Conservation (phyloP, 2,888 invertebrate species). For the Belgica antarctica region DNA sequence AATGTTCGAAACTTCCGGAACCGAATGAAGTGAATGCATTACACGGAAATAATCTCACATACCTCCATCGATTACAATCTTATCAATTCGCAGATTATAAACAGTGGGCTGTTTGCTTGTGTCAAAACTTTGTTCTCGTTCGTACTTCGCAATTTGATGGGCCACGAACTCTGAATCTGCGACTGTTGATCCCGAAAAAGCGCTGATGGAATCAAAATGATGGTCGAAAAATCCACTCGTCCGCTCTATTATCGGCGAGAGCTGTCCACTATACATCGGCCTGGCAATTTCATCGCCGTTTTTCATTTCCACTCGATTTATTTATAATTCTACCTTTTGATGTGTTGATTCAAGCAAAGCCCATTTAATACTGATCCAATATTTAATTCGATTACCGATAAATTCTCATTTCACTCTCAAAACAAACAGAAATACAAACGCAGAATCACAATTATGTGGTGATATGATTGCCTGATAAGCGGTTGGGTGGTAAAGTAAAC, state of each 20-base stretch:
- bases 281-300: not conserved
- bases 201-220: not conserved
- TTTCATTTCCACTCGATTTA: not conserved
- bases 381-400: not conserved
- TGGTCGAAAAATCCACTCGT: not conserved
- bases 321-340: too few species aligned
- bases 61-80: slow-evolving; percentile 18
- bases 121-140: not conserved
- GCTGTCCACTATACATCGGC: too few species aligned
- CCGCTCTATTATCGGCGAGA: not conserved
- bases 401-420: too few species aligned
- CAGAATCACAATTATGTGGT: too few species aligned
- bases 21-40: not conserved
- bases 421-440: too few species aligned
- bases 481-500: too few species aligned
- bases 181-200: slow-evolving; percentile 21
- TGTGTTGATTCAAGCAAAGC: too few species aligned
- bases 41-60: not conserved
- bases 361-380: too few species aligned
- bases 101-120: not conserved
- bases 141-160: not conserved
- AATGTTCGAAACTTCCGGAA: too few species aligned
- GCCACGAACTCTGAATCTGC: slow-evolving; percentile 1
- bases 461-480: too few species aligned
- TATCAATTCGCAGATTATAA: slow-evolving; percentile 20